Evolutionary conservation across 2,797 vertebrate genomes (phyloP), one percentile per base, ranked within the genome.

Genomic region (Huso huso): DNA sequence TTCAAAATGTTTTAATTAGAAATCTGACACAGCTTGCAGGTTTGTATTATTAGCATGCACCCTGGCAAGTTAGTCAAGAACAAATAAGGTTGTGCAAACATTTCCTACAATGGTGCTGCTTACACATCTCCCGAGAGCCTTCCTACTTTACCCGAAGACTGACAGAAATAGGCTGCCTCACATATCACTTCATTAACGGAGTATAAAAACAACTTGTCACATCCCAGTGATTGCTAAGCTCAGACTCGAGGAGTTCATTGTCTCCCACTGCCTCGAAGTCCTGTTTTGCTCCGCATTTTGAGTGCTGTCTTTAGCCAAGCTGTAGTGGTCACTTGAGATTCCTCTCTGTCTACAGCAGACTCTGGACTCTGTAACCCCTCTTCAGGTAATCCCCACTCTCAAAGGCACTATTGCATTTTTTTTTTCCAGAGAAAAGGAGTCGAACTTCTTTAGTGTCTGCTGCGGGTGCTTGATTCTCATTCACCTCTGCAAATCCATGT

Each of bases 341-440:
- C 88, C 79, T 81, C 85, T 85, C 70, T 75, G 75, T 68, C 84
- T 78, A 72, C 78, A 82, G 78, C 80, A 85, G 76, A 66, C 70
- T 73, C 83, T 74, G 82, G 82, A 79, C 80, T 88, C 75, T 81
- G 71, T 68, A 74, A 60, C 65, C 71, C 65, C 82, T 90, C 84
- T 86, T 89, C 86, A 87, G 88, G 86, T 92, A 92, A 93, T 91
- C 89, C 87, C 76, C 78, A 73, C 79, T 91, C 91, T 91, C 91
- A 77, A 80, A 86, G 90, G 88, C 87, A 86, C 90, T 91, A 83
- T 86, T 90, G 87, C 90, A 91, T 88, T 89, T 86, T 91, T 86
- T 86, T 89, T 86, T 88, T 88, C 87, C 81, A 86, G 67, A 70
- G 67, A 67, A 82, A 85, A 81, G 78, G 78, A 87, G 87, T 81